Percentiles rank a stretch among this genome's conserved stretches.
phyloP scores from a whole-genome alignment of 2,888 invertebrate species.

The Furcula furcula region DNA sequence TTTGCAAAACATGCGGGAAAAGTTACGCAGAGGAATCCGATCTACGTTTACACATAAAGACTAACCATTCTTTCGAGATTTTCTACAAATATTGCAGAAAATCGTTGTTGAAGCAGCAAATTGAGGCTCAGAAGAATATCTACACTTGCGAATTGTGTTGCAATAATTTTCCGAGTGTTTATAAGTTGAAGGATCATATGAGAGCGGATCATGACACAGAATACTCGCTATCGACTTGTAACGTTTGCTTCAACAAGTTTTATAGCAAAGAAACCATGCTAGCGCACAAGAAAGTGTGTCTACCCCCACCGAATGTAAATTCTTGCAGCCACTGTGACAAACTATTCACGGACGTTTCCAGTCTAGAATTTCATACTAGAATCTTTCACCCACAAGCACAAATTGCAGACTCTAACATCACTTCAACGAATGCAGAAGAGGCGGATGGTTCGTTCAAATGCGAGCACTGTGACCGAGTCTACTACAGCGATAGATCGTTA shows the following conservation, averaged over 20 bases:
- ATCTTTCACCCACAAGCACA: slow-evolving; percentile 67
- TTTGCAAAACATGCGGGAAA: slow-evolving; percentile 45
- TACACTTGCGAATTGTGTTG: slow-evolving; percentile 59
- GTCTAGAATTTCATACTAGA: slow-evolving; percentile 57
- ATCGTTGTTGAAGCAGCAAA: slow-evolving; percentile 38
- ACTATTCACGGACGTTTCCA: slow-evolving; percentile 59
- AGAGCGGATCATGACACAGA: slow-evolving; percentile 48
- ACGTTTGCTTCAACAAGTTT: slow-evolving; percentile 65
- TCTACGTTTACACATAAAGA: slow-evolving; percentile 55
- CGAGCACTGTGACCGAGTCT: slow-evolving; percentile 48
- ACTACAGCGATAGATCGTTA: slow-evolving; percentile 60
- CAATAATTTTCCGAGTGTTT: slow-evolving; percentile 39
- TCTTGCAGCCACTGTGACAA: slow-evolving; percentile 60
- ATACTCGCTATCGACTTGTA: slow-evolving; percentile 53
- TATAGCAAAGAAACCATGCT: slow-evolving; percentile 49
- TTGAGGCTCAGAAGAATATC: slow-evolving; percentile 14
- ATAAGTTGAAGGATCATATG: slow-evolving; percentile 61
- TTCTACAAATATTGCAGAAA: slow-evolving; percentile 62
- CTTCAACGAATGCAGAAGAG: slow-evolving; percentile 45
- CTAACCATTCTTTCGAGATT: slow-evolving; percentile 51
- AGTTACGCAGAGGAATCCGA: slow-evolving; percentile 41
- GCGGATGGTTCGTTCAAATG: slow-evolving; percentile 46
- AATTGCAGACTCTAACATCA: slow-evolving; percentile 51
- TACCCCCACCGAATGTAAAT: slow-evolving; percentile 53
- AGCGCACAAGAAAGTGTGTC: slow-evolving; percentile 52